phyloP scores from a whole-genome alignment of 2,113 vertebrate species.

The Porphyrio hochstetteri region DNA sequence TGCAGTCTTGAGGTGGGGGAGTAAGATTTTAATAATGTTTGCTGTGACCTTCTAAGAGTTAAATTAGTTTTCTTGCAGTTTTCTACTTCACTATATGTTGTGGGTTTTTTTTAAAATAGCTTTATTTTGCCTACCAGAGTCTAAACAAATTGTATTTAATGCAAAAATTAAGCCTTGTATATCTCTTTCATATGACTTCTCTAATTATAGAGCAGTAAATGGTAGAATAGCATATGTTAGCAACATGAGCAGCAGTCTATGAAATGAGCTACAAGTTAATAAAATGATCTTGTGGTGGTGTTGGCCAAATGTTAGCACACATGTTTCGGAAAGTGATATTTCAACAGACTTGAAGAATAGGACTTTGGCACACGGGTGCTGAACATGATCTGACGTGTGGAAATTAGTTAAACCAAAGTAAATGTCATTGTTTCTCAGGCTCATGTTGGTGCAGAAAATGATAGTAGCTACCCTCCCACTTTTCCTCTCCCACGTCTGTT shows the following conservation, averaged over 20 bases:
- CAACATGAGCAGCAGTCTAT: constrained; percentile 79
- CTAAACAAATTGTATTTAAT: constrained; percentile 70
- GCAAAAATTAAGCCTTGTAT: constrained; percentile 61
- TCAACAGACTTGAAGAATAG: constrained; percentile 73
- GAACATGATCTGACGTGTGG: constrained; percentile 47
- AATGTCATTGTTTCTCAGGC: constrained; percentile 61
- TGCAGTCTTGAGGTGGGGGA: not conserved
- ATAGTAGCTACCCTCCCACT: constrained; percentile 26
- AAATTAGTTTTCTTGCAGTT: constrained; percentile 14
- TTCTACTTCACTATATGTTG: not conserved
- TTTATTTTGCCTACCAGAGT: constrained; percentile 35
- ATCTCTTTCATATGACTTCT: constrained; percentile 73
- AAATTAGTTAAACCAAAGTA: constrained; percentile 57
- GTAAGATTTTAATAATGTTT: not conserved
- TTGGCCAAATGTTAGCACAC: constrained; percentile 76
- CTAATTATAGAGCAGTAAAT: constrained; percentile 76
- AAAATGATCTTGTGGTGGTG: constrained; percentile 72
- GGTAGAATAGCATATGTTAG: constrained; percentile 74
- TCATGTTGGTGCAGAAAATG: constrained; percentile 9
- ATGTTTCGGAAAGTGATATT: constrained; percentile 72
- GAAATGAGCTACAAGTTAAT: constrained; percentile 77
- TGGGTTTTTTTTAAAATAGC: not conserved
- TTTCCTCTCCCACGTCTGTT: not conserved
- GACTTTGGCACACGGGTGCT: constrained; percentile 7
- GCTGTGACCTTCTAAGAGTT: not conserved